These are phyloP conservation scores for Addax nasomaculatus DNA, from an alignment of 2,113 vertebrate genomes.

Conservation along the genomic window DNA sequence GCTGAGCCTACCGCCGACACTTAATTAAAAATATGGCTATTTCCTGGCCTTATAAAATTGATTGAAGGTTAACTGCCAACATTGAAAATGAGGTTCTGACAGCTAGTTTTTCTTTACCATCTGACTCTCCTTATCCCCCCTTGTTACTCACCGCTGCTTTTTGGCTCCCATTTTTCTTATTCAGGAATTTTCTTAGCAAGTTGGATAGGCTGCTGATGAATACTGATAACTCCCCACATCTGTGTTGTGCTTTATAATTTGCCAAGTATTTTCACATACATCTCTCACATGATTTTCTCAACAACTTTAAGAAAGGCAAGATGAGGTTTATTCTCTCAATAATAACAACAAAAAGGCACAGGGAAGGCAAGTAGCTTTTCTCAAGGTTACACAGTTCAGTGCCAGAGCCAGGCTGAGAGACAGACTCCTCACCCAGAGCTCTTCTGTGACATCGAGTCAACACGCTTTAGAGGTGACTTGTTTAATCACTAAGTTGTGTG, in stretches of 20 bases:
- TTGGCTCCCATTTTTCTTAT: neutral
- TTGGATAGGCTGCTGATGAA: neutral
- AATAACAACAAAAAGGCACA: neutral
- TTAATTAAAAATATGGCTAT: slow-evolving; percentile 66
- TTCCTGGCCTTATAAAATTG: slow-evolving; percentile 65
- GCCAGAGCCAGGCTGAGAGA: neutral
- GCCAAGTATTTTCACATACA: neutral
- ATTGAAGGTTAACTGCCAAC: slow-evolving; percentile 59
- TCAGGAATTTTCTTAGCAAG: slow-evolving; percentile 20
- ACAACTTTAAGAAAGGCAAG: neutral
- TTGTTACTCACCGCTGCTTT: neutral
- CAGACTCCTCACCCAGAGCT: rapidly evolving
- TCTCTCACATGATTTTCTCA: neutral
- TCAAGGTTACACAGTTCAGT: neutral
- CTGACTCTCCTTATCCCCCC: neutral
- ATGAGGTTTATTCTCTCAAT: neutral
- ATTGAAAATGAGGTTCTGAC: slow-evolving; percentile 36
- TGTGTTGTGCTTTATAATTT: neutral
- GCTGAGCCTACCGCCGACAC: neutral
- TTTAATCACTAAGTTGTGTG: neutral
- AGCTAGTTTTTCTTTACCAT: neutral
- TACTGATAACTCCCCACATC: neutral
- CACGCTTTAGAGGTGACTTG: neutral
- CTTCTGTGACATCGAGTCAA: rapidly evolving
- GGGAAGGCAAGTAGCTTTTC: neutral